Percentiles rank a stretch among this genome's conserved stretches.
Conservation (phyloP, 2,888 invertebrate genomes). For the Nesidiocoris tenuis region DNA sequence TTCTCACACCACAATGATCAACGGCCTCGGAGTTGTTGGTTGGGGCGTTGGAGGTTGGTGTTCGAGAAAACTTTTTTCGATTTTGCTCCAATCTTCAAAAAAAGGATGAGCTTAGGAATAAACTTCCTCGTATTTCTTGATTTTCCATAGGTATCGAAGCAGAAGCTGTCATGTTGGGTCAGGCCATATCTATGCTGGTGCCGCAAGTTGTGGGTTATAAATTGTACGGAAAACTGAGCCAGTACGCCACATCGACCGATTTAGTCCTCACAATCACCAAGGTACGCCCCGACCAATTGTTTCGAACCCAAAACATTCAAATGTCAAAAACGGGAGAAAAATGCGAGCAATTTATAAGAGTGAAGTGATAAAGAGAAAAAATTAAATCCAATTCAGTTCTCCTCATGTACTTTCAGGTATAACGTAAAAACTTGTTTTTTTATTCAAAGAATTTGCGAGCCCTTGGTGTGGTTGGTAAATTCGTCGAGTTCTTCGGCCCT, state of each 20-base stretch:
- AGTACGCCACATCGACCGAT: slow-evolving; percentile 91
- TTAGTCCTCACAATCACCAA: slow-evolving; percentile 96
- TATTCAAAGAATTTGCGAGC: slow-evolving; percentile 74
- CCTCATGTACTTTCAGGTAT: too few species aligned
- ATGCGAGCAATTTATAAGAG: too few species aligned
- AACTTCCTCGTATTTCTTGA: too few species aligned
- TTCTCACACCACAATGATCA: slow-evolving; percentile 99
- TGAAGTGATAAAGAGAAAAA: too few species aligned
- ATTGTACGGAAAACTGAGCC: slow-evolving; percentile 75
- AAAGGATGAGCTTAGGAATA: too few species aligned
- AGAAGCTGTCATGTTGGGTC: slow-evolving; percentile 98
- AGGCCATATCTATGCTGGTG: slow-evolving; percentile 93
- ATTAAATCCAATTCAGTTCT: background rate
- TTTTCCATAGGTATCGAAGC: slow-evolving; percentile 98
- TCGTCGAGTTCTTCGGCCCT: slow-evolving; percentile 97
- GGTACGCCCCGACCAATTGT: slow-evolving; percentile 57
- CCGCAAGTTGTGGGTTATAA: slow-evolving; percentile 96
- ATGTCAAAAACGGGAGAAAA: too few species aligned
- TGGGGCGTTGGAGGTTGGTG: slow-evolving; percentile 85
- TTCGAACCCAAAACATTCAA: too few species aligned
- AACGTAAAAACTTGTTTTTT: too few species aligned
- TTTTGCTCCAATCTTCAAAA: too few species aligned
- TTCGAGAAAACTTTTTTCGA: too few species aligned
- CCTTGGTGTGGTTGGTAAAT: slow-evolving; percentile 95
- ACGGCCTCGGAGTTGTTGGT: slow-evolving; percentile 92